Base-by-base conservation (phyloP, 2,888 invertebrate species). In the Eupsilia transversa region DNA sequence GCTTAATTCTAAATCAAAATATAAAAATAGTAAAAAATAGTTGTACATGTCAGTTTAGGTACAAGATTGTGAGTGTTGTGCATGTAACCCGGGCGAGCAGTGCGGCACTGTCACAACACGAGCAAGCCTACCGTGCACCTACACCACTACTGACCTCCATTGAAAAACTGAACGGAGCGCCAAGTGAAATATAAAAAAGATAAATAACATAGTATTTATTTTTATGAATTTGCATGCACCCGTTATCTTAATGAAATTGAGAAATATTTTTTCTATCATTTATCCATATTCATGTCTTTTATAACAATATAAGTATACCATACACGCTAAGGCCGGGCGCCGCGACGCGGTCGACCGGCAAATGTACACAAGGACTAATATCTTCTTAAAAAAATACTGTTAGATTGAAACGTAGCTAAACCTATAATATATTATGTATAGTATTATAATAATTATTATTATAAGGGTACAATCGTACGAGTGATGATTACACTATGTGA, bases 341-440 rank as follows among this genome's bases (percentile, higher is more conserved):
- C 93, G 92, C 93, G 92, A 89, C 80, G 92, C 94, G 92, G 92
- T 87, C 94, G 91, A 86, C 94, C 94, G 92, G 92, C 92, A 93
- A 82, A 95, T 96, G 93, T 96, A 96, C 96, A 95, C 95, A 91
- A 95, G 95, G 95, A 95, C 96, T 96, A 96, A 96, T 96, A 96
- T 96, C 96, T 96, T 96, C 94, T 96, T 96, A 96, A 96, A 96
- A 96, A 96, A 96, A 96, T 96, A 96, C 96, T 96, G 96, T 96
- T 96, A 96, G 96, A 96, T 96, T 96, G 96, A 96, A 96, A 96
- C 93, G 94, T 95, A 95, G 95, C 96, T 96, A 96, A 94, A 92
- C 94, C 96, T 96, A 96, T 94, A 91, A 90, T 92, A 92, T 91
- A 88, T 94, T 94, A 95, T 95, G 81, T 94, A 95, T 95, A 94